phyloP scores from a whole-genome alignment of 2,888 invertebrate species.

The Isotomurus palustris region DNA sequence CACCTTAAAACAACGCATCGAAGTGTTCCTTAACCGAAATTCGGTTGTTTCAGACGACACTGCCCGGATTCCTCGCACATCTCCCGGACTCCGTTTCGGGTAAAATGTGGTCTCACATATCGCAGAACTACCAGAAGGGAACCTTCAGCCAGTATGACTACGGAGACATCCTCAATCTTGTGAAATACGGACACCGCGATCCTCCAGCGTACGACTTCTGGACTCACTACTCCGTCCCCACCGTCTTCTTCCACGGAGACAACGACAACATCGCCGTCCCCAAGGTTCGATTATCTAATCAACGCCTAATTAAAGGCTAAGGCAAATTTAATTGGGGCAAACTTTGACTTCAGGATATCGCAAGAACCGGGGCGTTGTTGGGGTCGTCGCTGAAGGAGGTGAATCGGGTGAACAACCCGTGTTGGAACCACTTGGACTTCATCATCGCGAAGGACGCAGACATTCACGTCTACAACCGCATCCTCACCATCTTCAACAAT shows the following conservation, averaged over 20 bases:
- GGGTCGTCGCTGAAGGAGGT: background rate
- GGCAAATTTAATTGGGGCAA: background rate
- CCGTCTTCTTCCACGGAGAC: background rate
- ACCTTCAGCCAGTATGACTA: background rate
- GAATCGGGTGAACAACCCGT: background rate
- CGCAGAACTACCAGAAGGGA: background rate
- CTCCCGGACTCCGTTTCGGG: background rate
- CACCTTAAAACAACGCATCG: background rate
- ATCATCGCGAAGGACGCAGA: background rate
- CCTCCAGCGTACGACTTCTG: slow-evolving; percentile 4
- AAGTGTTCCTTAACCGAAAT: background rate
- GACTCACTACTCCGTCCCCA: background rate
- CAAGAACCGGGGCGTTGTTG: background rate
- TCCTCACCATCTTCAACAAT: background rate
- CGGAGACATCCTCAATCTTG: background rate
- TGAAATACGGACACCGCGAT: background rate
- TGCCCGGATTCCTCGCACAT: slow-evolving; percentile 2
- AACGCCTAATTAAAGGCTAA: background rate
- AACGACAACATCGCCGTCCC: slow-evolving; percentile 1
- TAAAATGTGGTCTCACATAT: background rate
- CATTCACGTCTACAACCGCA: background rate
- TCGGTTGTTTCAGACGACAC: background rate
- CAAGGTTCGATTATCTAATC: background rate
- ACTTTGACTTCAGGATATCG: background rate
- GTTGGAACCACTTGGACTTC: background rate